Evolutionary conservation across 2,113 vertebrate genomes (phyloP).

Genomic region (Cepphus grylle): DNA sequence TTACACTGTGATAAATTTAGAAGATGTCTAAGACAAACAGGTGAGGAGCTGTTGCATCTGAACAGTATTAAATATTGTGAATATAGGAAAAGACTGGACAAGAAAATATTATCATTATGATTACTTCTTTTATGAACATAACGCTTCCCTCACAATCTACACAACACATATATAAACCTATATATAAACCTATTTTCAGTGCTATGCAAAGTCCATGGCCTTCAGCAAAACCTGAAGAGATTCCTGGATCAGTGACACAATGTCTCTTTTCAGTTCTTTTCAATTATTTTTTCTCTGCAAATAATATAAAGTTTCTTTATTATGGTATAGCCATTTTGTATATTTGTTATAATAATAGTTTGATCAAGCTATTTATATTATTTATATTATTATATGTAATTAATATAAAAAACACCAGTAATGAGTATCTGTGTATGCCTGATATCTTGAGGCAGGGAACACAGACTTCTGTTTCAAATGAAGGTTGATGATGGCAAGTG

Average conservation of each 20-base stretch:
- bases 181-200: neutral
- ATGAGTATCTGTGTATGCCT: neutral
- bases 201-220: neutral
- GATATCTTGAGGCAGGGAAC: neutral
- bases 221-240: neutral
- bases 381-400: neutral
- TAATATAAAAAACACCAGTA: neutral
- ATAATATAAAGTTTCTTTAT: neutral
- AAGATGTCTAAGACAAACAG: neutral
- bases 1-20: neutral
- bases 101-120: neutral
- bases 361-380: neutral
- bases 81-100: neutral
- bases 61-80: neutral
- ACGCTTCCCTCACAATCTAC: neutral
- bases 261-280: neutral
- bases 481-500: neutral
- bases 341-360: neutral
- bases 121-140: neutral
- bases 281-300: neutral
- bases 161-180: neutral
- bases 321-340: neutral
- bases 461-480: neutral
- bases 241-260: neutral
- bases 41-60: neutral